These are phyloP conservation scores for Tenodera sinensis DNA, from an alignment of 2,888 invertebrate species.

Conservation along the genomic window DNA sequence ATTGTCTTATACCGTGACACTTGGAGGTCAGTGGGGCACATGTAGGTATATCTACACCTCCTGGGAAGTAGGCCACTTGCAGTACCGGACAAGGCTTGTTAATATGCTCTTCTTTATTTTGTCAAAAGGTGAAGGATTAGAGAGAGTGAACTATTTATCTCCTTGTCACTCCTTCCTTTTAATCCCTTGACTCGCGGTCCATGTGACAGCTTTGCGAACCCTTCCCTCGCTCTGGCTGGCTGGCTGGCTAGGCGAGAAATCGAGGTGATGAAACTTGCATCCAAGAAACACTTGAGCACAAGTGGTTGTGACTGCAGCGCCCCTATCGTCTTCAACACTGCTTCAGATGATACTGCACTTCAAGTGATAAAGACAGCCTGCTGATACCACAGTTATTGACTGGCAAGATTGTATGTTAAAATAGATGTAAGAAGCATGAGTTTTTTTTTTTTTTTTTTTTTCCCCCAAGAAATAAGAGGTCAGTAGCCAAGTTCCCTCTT, in stretches of 20 bases:
- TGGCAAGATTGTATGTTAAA: no score
- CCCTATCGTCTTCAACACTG: no score
- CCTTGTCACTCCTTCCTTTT: conserved; percentile 43
- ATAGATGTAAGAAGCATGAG: no score
- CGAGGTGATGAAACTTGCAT: neutral
- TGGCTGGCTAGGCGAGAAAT: no score
- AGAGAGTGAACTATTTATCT: conserved; percentile 48
- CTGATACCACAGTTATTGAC: no score
- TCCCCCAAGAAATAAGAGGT: no score
- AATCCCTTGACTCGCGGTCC: neutral
- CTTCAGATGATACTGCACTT: no score
- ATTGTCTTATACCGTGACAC: neutral
- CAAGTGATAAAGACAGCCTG: no score
- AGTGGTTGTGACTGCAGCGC: no score
- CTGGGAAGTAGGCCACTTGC: neutral
- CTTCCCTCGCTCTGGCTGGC: neutral
- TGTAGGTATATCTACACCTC: neutral
- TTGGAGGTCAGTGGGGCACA: neutral
- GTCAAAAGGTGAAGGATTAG: conserved; percentile 47
- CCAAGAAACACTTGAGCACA: neutral
- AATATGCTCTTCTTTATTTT: conserved; percentile 4
- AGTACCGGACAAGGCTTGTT: neutral
- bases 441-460: no score
- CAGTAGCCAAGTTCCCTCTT: no score
- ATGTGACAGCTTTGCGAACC: neutral